These are phyloP conservation scores for Actinia tenebrosa DNA, from an alignment of 64 coral and sea anemone genomes.

Conservation along the genomic window DNA sequence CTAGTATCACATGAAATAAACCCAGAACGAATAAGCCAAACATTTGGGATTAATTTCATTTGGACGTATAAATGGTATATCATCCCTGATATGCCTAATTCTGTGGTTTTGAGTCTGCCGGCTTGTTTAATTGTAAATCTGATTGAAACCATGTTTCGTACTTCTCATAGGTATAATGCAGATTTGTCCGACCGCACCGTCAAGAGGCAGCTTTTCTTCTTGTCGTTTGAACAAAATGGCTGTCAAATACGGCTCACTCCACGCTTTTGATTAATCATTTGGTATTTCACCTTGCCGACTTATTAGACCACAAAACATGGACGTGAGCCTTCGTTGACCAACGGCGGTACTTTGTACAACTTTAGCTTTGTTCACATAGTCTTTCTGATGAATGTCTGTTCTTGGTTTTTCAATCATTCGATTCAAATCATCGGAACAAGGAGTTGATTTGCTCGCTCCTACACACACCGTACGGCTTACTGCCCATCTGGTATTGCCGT, in stretches of 20 bases:
- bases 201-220: conserved; percentile 16
- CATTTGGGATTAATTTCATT: conserved; percentile 12
- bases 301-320: conserved; percentile 9
- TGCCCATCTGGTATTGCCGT: background rate
- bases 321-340: background rate
- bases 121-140: conserved; percentile 11
- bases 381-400: background rate
- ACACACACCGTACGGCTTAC: background rate
- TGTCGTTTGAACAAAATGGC: conserved; percentile 15
- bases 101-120: conserved; percentile 17
- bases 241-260: background rate
- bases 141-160: conserved; percentile 16
- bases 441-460: background rate
- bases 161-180: conserved; percentile 20
- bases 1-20: background rate
- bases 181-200: conserved; percentile 17
- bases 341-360: background rate
- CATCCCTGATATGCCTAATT: background rate
- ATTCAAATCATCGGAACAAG: background rate
- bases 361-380: background rate
- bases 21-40: background rate
- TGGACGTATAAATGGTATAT: conserved; percentile 8
- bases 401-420: background rate
- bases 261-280: background rate
- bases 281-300: background rate